Evolutionary conservation across 2,888 invertebrate genomes (phyloP).

Genomic region (Amitus sp.): DNA sequence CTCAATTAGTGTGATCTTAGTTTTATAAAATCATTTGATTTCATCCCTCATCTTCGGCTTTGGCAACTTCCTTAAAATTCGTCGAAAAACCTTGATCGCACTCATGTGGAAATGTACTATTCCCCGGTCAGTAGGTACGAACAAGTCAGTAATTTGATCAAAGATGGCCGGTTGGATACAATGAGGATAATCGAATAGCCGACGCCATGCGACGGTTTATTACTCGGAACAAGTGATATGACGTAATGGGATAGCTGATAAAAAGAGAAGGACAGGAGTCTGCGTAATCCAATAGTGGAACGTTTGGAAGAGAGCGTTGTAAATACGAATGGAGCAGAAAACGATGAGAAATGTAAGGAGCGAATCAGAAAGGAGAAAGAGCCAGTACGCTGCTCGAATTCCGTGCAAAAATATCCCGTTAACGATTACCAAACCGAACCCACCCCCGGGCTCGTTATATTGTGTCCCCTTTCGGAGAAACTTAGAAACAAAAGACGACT

Average conservation of each 20-base stretch:
- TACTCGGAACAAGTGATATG: conserved; percentile 2
- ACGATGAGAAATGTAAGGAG: conserved; percentile 32
- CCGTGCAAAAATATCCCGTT: conserved; percentile 58
- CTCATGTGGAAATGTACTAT: too few relatives aligned
- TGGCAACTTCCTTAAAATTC: too few relatives aligned
- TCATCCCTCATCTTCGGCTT: too few relatives aligned
- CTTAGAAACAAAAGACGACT: conserved; percentile 62
- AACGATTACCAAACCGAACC: conserved; percentile 56
- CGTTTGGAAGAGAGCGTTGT: conserved; percentile 15
- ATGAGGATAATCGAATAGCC: too few relatives aligned
- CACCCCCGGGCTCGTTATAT: conserved; percentile 55
- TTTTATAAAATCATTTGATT: too few relatives aligned
- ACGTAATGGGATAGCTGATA: conserved; percentile 21
- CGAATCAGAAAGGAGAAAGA: conserved; percentile 35
- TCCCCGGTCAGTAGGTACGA: too few relatives aligned
- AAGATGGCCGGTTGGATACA: too few relatives aligned
- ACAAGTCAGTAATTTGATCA: too few relatives aligned
- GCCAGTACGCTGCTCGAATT: conserved; percentile 38
- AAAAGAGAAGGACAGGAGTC: conserved; percentile 27
- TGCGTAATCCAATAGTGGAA: conserved; percentile 7
- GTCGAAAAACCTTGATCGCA: too few relatives aligned
- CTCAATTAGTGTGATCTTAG: too few relatives aligned
- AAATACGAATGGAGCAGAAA: conserved; percentile 39
- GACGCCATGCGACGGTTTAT: too few relatives aligned
- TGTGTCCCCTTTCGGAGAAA: conserved; percentile 57